Evolutionary conservation across 1,140 invertebrate genomes (phyloP).

Genomic region (Drosophila setifemur): DNA sequence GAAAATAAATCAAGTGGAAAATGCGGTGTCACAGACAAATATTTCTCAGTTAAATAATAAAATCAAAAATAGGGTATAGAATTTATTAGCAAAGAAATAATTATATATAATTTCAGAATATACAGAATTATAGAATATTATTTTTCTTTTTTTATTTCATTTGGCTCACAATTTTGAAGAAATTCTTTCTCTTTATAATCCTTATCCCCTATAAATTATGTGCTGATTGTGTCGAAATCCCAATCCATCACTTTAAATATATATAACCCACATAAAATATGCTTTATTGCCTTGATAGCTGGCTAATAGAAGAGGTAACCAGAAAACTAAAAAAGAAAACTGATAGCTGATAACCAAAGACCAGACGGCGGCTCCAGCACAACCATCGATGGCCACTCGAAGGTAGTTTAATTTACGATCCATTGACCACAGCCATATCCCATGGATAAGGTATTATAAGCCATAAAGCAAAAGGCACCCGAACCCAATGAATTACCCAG

Average conservation of each 20-base stretch:
- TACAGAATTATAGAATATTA: too few relatives aligned
- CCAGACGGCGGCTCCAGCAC: slow-evolving; percentile 26
- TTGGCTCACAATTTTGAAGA: background rate
- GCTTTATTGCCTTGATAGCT: slow-evolving; percentile 5
- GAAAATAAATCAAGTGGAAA: background rate
- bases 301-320: background rate
- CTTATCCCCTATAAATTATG: slow-evolving; percentile 1
- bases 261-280: slow-evolving; percentile 39
- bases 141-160: background rate
- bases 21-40: too few relatives aligned
- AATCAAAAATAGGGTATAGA: too few relatives aligned
- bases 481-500: slow-evolving; percentile 65
- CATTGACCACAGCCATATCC: background rate
- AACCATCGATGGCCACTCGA: slow-evolving; percentile 37
- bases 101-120: too few relatives aligned
- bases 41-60: background rate
- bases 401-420: slow-evolving; percentile 55
- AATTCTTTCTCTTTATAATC: background rate
- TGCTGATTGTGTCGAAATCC: slow-evolving; percentile 26
- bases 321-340: slow-evolving; percentile 25
- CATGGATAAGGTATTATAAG: slow-evolving; percentile 25
- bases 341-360: slow-evolving; percentile 27
- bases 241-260: slow-evolving; percentile 35
- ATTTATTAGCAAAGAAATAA: too few relatives aligned
- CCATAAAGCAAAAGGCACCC: slow-evolving; percentile 38